Percentiles rank a stretch among this genome's conserved stretches.
These are phyloP conservation scores for Trachymyrmex cornetzi DNA, from an alignment of 1,140 invertebrate species.

Conservation along the genomic window DNA sequence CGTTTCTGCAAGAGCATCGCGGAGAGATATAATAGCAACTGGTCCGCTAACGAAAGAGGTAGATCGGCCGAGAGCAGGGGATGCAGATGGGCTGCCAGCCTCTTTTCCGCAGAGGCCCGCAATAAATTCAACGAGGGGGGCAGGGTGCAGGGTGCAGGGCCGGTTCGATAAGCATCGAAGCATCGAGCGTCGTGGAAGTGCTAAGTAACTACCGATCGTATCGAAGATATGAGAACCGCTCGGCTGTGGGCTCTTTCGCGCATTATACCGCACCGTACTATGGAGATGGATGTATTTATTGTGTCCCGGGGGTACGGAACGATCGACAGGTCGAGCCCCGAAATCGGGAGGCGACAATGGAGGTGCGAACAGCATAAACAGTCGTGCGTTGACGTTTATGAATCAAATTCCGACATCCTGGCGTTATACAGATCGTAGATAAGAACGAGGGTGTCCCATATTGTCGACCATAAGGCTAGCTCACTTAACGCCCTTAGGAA, in stretches of 20 bases:
- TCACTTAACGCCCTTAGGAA: slow-evolving; percentile 7
- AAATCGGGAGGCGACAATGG: slow-evolving; percentile 67
- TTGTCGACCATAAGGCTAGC: background rate
- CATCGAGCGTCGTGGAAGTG: slow-evolving; percentile 83
- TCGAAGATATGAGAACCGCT: slow-evolving; percentile 78
- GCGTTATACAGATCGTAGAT: slow-evolving; percentile 45
- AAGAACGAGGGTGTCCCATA: slow-evolving; percentile 1
- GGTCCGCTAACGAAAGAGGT: slow-evolving; percentile 13
- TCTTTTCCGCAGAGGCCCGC: slow-evolving; percentile 77
- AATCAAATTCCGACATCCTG: slow-evolving; percentile 80
- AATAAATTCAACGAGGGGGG: slow-evolving; percentile 84
- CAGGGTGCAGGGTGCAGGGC: slow-evolving; percentile 73
- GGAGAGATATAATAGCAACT: background rate
- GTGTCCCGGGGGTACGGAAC: slow-evolving; percentile 58
- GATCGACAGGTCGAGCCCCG: slow-evolving; percentile 46
- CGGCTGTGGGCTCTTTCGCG: slow-evolving; percentile 66
- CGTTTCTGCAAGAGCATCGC: slow-evolving; percentile 39
- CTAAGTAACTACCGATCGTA: slow-evolving; percentile 86
- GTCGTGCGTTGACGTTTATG: slow-evolving; percentile 80
- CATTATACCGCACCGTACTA: slow-evolving; percentile 45
- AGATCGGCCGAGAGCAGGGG: background rate
- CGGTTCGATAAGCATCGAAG: slow-evolving; percentile 83
- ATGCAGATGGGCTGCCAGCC: slow-evolving; percentile 76
- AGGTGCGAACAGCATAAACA: slow-evolving; percentile 66
- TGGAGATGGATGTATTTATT: slow-evolving; percentile 60